Conservation (phyloP, 2,888 invertebrate genomes). For the Conus canariensis region DNA sequence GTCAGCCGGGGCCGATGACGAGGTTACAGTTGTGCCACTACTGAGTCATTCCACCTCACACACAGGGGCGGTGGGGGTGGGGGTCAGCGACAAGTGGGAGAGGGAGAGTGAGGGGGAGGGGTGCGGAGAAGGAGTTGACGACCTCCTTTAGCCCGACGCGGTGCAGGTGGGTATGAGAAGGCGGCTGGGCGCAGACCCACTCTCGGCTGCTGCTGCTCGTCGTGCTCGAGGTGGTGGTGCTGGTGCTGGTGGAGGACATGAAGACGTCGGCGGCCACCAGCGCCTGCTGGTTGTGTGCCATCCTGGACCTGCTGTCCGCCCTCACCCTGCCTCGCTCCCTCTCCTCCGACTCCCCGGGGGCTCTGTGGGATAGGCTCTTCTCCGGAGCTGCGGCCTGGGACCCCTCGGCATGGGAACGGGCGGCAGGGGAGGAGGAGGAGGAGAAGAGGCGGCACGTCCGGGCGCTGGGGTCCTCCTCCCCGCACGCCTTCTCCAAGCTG, state of each 20-base stretch:
- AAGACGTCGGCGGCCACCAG: slow-evolving; percentile 28
- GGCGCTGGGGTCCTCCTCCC: neutral
- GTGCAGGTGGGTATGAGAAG: slow-evolving; percentile 30
- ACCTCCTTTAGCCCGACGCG: neutral
- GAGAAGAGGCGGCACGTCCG: neutral
- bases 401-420: neutral
- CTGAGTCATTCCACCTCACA: slow-evolving; percentile 13
- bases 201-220: neutral
- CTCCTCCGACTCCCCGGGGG: neutral
- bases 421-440: neutral
- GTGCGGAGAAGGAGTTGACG: neutral
- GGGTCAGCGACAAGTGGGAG: neutral
- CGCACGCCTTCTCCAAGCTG: neutral
- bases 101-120: neutral
- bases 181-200: neutral
- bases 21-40: neutral
- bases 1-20: neutral
- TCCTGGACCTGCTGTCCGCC: slow-evolving; percentile 40
- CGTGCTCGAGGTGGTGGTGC: neutral
- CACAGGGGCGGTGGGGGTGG: neutral
- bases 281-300: slow-evolving; percentile 40
- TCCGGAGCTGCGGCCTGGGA: neutral
- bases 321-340: slow-evolving; percentile 25
- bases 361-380: neutral
- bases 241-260: slow-evolving; percentile 36